Percentiles rank a stretch among this genome's conserved stretches.
phyloP scores from a whole-genome alignment of 2,797 vertebrate genomes.

The Natrix natrix region DNA sequence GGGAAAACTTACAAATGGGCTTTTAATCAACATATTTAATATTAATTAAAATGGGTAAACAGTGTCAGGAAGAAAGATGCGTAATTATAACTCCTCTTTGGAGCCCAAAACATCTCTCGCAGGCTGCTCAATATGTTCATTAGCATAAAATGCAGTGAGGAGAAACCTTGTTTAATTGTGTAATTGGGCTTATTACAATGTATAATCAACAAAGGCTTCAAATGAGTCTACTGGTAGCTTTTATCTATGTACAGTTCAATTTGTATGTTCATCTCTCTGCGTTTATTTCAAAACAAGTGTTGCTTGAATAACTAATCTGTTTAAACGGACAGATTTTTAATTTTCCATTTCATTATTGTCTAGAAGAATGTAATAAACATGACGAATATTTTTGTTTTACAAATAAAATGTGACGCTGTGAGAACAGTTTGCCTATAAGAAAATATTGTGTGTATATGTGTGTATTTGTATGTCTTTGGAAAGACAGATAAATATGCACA shows the following conservation, averaged over 20 bases:
- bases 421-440: conserved; percentile 22
- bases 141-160: conserved; percentile 68
- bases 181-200: conserved; percentile 75
- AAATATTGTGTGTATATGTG: conserved; percentile 35
- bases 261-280: background rate
- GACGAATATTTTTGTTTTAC: background rate
- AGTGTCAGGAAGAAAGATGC: conserved; percentile 67
- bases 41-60: conserved; percentile 76
- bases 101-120: conserved; percentile 69
- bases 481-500: background rate
- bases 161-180: conserved; percentile 76
- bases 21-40: conserved; percentile 75
- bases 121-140: conserved; percentile 74
- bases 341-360: conserved; percentile 37
- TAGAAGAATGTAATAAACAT: conserved; percentile 28
- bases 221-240: conserved; percentile 66
- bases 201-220: conserved; percentile 71
- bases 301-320: conserved; percentile 62
- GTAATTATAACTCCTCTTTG: conserved; percentile 68
- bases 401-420: background rate
- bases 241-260: conserved; percentile 47
- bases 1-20: conserved; percentile 69
- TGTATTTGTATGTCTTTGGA: background rate
- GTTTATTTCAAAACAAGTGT: conserved; percentile 67
- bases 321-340: conserved; percentile 56